These are phyloP conservation scores for Scelioninae gen. 2 DNA, from an alignment of 2,888 invertebrate species.

Conservation along the genomic window DNA sequence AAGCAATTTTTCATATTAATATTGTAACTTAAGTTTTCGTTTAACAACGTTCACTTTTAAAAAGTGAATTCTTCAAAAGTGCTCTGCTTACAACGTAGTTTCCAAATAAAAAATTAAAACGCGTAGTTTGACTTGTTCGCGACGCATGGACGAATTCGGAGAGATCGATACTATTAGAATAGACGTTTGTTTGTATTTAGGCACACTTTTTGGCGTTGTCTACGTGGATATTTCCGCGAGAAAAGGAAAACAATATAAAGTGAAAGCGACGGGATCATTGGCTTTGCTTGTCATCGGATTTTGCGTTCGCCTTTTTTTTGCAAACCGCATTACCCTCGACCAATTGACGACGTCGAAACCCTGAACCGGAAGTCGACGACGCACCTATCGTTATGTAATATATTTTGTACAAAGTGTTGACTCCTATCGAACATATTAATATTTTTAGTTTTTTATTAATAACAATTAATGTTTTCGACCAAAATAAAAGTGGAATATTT, in stretches of 20 bases:
- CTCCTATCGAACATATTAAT: too few species aligned
- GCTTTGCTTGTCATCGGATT: conserved; percentile 59
- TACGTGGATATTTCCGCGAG: conserved; percentile 56
- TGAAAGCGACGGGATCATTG: conserved; percentile 61
- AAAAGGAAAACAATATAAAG: conserved; percentile 61
- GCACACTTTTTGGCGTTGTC: conserved; percentile 45
- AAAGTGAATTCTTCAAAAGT: too few species aligned
- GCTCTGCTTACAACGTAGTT: too few species aligned
- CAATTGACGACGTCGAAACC: conserved; percentile 48
- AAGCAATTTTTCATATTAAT: too few species aligned
- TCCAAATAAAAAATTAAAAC: too few species aligned
- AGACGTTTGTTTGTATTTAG: conserved; percentile 37
- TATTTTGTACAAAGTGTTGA: too few species aligned
- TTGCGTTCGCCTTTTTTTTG: conserved; percentile 53
- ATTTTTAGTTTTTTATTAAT: too few species aligned
- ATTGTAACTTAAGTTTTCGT: too few species aligned
- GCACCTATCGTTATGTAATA: conserved; percentile 45
- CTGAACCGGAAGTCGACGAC: conserved; percentile 53
- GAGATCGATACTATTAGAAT: conserved; percentile 57
- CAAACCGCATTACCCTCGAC: conserved; percentile 53
- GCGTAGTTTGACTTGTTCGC: conserved; percentile 32
- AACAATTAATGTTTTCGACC: too few species aligned
- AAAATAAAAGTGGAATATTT: too few species aligned
- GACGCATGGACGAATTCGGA: conserved; percentile 53
- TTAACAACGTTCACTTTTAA: too few species aligned